phyloP scores from a whole-genome alignment of 2,797 vertebrate species.

The Neostethus bicornis region DNA sequence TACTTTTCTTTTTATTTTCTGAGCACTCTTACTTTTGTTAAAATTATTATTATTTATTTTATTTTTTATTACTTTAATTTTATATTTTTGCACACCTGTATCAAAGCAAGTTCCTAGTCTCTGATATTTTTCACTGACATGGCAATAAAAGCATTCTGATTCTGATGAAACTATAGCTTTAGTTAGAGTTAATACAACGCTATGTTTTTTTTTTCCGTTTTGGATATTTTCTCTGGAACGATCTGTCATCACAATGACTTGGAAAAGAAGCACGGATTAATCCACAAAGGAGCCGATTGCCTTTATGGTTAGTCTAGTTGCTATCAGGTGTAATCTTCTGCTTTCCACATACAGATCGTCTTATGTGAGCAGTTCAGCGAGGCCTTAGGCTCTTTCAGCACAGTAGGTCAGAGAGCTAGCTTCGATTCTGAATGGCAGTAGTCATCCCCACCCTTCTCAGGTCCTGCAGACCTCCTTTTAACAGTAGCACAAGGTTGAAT shows the following conservation, averaged over 20 bases:
- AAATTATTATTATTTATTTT: too few species aligned
- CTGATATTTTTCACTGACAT: slow-evolving; percentile 2
- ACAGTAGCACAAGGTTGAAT: slow-evolving; percentile 36
- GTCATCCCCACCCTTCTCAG: slow-evolving; percentile 18
- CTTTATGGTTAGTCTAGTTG: slow-evolving; percentile 50
- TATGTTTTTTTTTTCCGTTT: background rate
- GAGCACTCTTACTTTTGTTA: too few species aligned
- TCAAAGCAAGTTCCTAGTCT: too few species aligned
- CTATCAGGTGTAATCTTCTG: slow-evolving; percentile 60
- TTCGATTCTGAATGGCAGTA: slow-evolving; percentile 58
- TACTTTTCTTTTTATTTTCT: too few species aligned
- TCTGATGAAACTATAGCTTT: slow-evolving; percentile 21
- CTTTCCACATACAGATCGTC: slow-evolving; percentile 42
- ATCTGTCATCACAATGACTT: slow-evolving; percentile 50
- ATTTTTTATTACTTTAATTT: too few species aligned
- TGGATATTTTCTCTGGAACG: slow-evolving; percentile 10
- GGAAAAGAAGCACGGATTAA: slow-evolving; percentile 50
- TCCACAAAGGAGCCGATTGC: slow-evolving; percentile 52
- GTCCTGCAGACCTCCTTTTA: slow-evolving; percentile 35
- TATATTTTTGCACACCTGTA: too few species aligned
- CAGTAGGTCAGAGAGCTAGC: slow-evolving; percentile 43
- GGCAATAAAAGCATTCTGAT: background rate
- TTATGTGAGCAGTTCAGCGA: slow-evolving; percentile 33
- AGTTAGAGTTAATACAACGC: slow-evolving; percentile 14
- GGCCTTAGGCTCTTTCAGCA: slow-evolving; percentile 43